phyloP scores from a whole-genome alignment of 1,140 invertebrate species.

The Potamilus streckersoni region DNA sequence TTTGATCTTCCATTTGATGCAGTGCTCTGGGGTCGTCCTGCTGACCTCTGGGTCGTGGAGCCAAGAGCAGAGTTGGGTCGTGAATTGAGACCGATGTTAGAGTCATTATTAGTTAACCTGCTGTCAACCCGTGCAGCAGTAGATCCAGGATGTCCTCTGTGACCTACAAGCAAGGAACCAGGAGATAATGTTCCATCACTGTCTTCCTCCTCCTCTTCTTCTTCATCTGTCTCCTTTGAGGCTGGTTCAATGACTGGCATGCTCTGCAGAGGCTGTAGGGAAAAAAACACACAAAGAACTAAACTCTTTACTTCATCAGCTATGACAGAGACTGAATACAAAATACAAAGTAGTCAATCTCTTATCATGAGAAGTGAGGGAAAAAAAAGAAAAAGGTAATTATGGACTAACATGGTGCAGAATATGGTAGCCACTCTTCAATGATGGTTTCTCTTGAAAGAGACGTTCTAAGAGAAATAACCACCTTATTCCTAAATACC shows the following conservation, averaged over 20 bases:
- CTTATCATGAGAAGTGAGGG: too few relatives aligned
- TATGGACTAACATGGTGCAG: too few relatives aligned
- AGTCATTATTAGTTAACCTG: constrained; percentile 29
- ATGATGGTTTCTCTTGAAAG: too few relatives aligned
- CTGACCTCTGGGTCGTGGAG: background rate
- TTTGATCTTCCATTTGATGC: constrained; percentile 34
- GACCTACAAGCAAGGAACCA: constrained; percentile 14
- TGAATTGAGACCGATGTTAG: constrained; percentile 36
- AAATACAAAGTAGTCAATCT: too few relatives aligned
- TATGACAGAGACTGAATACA: too few relatives aligned
- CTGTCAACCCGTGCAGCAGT: constrained; percentile 27
- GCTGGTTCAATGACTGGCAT: constrained; percentile 53
- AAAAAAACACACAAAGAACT: background rate
- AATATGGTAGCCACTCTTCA: too few relatives aligned
- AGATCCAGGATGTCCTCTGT: constrained; percentile 33
- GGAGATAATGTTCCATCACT: constrained; percentile 37
- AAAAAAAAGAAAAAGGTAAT: too few relatives aligned
- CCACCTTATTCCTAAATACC: too few relatives aligned
- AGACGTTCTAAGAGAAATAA: too few relatives aligned
- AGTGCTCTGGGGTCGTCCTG: constrained; percentile 37
- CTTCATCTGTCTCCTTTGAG: constrained; percentile 39
- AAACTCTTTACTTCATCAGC: too few relatives aligned
- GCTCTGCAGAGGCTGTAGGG: constrained; percentile 54
- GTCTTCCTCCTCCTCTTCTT: constrained; percentile 46
- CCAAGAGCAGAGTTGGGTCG: constrained; percentile 42